Evolutionary conservation across 1,140 invertebrate species (phyloP).

Genomic region (Caerostris extrusa): DNA sequence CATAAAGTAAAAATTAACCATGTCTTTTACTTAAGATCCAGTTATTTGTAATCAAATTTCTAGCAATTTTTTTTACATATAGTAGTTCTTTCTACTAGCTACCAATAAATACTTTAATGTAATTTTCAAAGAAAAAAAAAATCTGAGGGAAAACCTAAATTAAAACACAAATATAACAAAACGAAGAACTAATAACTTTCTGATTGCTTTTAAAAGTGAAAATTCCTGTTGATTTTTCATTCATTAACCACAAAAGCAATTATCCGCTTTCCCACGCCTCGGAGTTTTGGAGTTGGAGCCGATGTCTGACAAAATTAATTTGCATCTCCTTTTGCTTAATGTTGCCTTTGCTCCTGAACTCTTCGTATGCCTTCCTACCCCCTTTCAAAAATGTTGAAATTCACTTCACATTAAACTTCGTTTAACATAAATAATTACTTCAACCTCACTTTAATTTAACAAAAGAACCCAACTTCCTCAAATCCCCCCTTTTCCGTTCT

Average conservation of each 20-base stretch:
- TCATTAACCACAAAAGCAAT: constrained; percentile 79
- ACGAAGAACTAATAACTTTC: background rate
- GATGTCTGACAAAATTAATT: constrained; percentile 41
- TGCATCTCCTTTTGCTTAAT: constrained; percentile 24
- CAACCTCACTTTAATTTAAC: constrained; percentile 46
- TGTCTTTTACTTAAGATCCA: no score
- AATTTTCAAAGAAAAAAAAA: no score
- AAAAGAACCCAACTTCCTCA: background rate
- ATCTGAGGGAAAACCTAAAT: no score
- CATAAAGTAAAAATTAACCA: no score
- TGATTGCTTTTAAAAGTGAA: background rate
- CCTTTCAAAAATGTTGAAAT: constrained; percentile 22
- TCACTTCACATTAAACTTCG: constrained; percentile 63
- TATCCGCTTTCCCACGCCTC: background rate
- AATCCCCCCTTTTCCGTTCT: background rate
- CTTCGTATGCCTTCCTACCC: background rate
- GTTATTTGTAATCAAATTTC: no score
- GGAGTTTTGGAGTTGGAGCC: constrained; percentile 79
- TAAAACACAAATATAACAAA: no score
- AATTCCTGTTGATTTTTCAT: constrained; percentile 76
- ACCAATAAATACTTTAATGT: no score
- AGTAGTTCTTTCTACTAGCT: no score
- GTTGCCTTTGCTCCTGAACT: background rate
- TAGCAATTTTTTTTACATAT: no score
- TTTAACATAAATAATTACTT: constrained; percentile 72